Evolutionary conservation across 2,797 vertebrate genomes (phyloP).

Genomic region (Myripristis jacobus): DNA sequence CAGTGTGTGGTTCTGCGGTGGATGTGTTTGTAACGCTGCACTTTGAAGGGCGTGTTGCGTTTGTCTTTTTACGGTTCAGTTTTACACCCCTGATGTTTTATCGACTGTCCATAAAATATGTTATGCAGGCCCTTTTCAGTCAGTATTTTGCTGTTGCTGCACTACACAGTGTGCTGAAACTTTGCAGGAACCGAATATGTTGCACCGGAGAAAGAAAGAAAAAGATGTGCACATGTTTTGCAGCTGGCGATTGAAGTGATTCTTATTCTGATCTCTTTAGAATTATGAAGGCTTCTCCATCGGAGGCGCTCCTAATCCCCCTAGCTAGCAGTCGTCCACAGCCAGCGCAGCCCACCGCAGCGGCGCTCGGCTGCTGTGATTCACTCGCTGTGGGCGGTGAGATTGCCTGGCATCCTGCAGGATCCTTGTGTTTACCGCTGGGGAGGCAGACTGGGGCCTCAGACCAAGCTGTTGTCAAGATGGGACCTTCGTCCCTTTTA

Average conservation of each 20-base stretch:
- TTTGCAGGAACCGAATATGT: too few relatives aligned
- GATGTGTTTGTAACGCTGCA: too few relatives aligned
- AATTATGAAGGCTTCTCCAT: conserved; percentile 62
- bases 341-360: conserved; percentile 33
- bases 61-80: too few relatives aligned
- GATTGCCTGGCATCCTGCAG: conserved; percentile 61
- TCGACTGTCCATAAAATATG: not conserved
- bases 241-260: conserved; percentile 49
- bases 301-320: conserved; percentile 66
- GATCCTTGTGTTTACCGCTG: conserved; percentile 67
- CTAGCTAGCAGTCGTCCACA: conserved; percentile 51
- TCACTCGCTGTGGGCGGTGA: conserved; percentile 69
- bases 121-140: not conserved
- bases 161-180: too few relatives aligned
- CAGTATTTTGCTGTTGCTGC: not conserved
- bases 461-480: conserved; percentile 77
- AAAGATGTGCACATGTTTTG: conserved; percentile 38
- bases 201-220: conserved; percentile 37
- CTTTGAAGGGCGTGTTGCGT: too few relatives aligned
- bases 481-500: conserved; percentile 73
- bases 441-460: conserved; percentile 63
- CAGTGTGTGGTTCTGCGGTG: too few relatives aligned
- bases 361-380: conserved; percentile 70
- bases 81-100: too few relatives aligned
- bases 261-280: conserved; percentile 64